A percentile compares a stretch with the other conserved stretches of the same genome.
Evolutionary conservation across 1,140 invertebrate genomes (phyloP).

Genomic region (Drosophila funebris): DNA sequence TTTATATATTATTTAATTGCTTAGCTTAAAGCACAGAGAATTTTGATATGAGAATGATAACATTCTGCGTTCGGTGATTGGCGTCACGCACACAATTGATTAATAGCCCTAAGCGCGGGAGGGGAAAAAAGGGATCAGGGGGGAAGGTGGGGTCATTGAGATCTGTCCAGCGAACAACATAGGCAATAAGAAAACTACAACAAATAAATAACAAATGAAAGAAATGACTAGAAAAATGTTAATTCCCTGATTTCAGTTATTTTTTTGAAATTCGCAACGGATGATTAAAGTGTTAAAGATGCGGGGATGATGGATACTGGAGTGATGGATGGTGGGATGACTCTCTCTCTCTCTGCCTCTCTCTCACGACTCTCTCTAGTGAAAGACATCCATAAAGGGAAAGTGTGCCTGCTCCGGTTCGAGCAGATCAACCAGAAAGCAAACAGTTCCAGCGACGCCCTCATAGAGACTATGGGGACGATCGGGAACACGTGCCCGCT

Average conservation of each 20-base stretch:
- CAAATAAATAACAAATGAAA: too few relatives aligned
- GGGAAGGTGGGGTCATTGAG: not conserved
- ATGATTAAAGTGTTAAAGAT: not conserved
- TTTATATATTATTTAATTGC: constrained; percentile 65
- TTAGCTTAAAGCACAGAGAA: constrained; percentile 79
- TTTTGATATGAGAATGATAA: constrained; percentile 78
- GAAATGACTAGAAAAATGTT: too few relatives aligned
- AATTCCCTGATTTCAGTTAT: not conserved
- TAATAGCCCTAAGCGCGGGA: not conserved
- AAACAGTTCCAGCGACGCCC: constrained; percentile 93
- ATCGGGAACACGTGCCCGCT: constrained; percentile 90
- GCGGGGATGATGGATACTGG: not conserved
- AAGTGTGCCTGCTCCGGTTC: constrained; percentile 90
- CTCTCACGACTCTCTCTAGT: too few relatives aligned
- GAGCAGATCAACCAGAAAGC: constrained; percentile 91
- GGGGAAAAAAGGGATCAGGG: not conserved
- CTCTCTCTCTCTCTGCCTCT: too few relatives aligned
- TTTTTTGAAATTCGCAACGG: too few relatives aligned
- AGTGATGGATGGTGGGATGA: too few relatives aligned
- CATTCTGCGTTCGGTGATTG: constrained; percentile 59
- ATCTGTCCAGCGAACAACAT: constrained; percentile 5
- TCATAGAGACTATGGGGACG: constrained; percentile 93
- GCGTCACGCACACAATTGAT: constrained; percentile 25
- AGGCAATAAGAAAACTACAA: too few relatives aligned
- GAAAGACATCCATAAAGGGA: constrained; percentile 93